Conservation (phyloP, 2,113 vertebrate genomes). For the Arenaria interpres region DNA sequence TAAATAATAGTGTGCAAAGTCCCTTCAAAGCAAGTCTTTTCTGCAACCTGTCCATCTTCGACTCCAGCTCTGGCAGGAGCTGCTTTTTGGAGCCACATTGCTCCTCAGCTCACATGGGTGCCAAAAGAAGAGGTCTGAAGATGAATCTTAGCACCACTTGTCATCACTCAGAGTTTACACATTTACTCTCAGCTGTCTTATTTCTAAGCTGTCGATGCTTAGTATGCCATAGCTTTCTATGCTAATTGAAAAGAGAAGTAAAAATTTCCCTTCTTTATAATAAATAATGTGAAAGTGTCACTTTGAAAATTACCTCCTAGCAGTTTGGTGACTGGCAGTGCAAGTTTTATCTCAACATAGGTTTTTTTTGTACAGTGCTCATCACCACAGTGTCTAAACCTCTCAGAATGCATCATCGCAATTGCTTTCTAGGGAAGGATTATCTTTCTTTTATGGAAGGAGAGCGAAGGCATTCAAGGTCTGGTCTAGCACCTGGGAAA, state of each 20-base stretch:
- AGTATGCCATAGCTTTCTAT: not conserved
- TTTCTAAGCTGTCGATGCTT: not conserved
- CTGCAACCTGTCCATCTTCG: not conserved
- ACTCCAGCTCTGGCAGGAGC: not conserved
- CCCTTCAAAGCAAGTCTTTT: not conserved
- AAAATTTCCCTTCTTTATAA: not conserved
- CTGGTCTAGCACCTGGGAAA: not conserved
- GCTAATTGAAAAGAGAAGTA: not conserved
- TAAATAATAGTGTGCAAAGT: not conserved
- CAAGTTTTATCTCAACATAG: fast-evolving
- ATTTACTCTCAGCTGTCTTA: not conserved
- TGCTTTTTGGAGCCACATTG: not conserved
- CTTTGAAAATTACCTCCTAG: not conserved
- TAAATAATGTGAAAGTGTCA: not conserved
- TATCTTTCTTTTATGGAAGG: not conserved
- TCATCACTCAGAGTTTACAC: not conserved
- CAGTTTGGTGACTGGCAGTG: not conserved
- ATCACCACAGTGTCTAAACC: not conserved
- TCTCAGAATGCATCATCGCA: not conserved
- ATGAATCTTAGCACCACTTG: fast-evolving
- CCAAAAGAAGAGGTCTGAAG: not conserved
- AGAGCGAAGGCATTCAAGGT: not conserved
- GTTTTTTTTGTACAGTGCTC: not conserved
- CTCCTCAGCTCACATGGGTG: fast-evolving
- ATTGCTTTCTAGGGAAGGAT: not conserved